Evolutionary conservation across 1,140 invertebrate genomes (phyloP).

Genomic region (Eriosoma lanigerum): DNA sequence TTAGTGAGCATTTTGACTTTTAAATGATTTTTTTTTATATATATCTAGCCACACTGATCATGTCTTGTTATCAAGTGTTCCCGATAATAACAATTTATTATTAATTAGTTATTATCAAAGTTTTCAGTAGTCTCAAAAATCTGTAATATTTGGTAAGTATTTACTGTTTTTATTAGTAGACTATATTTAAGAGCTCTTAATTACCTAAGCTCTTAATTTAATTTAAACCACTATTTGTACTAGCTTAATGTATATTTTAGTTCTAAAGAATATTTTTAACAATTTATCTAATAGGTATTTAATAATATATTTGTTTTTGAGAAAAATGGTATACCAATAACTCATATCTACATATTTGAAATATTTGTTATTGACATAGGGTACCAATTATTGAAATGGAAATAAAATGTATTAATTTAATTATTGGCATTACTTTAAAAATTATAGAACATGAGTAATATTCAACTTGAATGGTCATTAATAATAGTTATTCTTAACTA

Average conservation of each 20-base stretch:
- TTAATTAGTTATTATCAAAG: not conserved
- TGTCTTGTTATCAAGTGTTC: not conserved
- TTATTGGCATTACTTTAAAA: not conserved
- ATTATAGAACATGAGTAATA: not conserved
- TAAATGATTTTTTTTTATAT: no score
- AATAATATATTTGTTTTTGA: not conserved
- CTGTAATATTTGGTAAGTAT: not conserved
- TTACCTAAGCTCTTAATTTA: slow-evolving; percentile 1
- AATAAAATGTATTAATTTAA: not conserved
- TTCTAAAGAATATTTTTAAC: not conserved
- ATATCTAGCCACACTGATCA: no score
- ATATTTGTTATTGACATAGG: not conserved
- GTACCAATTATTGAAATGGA: not conserved
- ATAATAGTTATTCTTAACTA: not conserved
- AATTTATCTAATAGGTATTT: not conserved
- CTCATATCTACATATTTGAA: not conserved
- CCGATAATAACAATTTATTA: not conserved
- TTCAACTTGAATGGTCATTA: not conserved
- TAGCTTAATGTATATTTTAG: not conserved
- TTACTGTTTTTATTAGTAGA: not conserved
- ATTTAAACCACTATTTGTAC: not conserved
- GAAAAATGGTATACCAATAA: not conserved
- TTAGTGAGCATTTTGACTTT: no score
- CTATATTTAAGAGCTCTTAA: not conserved
- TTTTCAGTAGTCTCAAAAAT: not conserved